Percentiles rank a stretch among this genome's conserved stretches.
Conservation (phyloP, 2,797 vertebrate species). For the Peromyscus eremicus region DNA sequence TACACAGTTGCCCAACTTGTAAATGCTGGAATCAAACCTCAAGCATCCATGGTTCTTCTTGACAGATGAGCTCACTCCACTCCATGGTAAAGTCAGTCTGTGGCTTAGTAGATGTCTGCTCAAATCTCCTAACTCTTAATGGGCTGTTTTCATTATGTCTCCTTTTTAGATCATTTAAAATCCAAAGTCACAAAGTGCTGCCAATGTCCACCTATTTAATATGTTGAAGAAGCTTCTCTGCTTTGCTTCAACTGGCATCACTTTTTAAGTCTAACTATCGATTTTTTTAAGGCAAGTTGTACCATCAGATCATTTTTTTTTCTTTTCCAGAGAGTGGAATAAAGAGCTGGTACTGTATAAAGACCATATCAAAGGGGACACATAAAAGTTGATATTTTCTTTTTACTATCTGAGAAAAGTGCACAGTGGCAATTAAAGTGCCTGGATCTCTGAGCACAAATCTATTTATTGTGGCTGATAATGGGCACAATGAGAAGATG, state of each 20-base stretch:
- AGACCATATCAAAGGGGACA: slow-evolving; percentile 80
- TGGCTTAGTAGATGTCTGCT: background rate
- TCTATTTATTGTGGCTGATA: slow-evolving; percentile 79
- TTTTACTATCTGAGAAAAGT: slow-evolving; percentile 79
- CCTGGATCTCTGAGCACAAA: slow-evolving; percentile 68
- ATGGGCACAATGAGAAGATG: slow-evolving; percentile 74
- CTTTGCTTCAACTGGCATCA: slow-evolving; percentile 52
- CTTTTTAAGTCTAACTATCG: slow-evolving; percentile 70
- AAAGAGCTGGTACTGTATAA: slow-evolving; percentile 62
- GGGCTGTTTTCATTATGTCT: background rate
- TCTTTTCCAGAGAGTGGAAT: slow-evolving; percentile 63
- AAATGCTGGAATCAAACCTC: background rate
- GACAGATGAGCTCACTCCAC: background rate
- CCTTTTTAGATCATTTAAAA: slow-evolving; percentile 44
- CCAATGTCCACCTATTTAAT: slow-evolving; percentile 6
- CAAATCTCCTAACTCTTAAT: background rate
- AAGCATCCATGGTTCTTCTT: background rate
- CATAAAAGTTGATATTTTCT: slow-evolving; percentile 85
- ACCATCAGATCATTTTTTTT: slow-evolving; percentile 68
- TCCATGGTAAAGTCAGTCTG: background rate
- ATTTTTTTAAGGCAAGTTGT: slow-evolving; percentile 80
- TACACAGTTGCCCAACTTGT: background rate
- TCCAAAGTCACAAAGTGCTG: slow-evolving; percentile 18
- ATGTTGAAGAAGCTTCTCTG: background rate
- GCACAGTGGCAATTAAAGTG: slow-evolving; percentile 74